These are phyloP conservation scores for Motacilla tschutschensis DNA, from an alignment of 2,113 vertebrate species.

Conservation along the genomic window DNA sequence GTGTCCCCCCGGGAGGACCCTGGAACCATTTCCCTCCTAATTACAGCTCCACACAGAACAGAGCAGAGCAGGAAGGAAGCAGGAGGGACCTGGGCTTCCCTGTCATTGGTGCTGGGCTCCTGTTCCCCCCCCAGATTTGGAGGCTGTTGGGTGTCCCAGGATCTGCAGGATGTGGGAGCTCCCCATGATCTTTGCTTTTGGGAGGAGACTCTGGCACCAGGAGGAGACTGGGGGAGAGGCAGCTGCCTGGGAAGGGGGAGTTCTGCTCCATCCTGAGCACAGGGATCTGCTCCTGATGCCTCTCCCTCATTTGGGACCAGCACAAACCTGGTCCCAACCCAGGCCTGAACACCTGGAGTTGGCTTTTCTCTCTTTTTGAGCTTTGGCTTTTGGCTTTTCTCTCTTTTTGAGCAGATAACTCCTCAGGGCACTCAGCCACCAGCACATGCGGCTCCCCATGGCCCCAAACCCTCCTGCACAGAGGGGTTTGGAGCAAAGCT, in stretches of 20 bases:
- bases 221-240: background rate
- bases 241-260: background rate
- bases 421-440: background rate
- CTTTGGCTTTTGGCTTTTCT: background rate
- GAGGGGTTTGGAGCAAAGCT: background rate
- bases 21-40: background rate
- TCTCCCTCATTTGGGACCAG: background rate
- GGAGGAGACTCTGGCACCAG: background rate
- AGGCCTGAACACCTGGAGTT: background rate
- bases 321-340: background rate
- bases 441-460: accelerated
- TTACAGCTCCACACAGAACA: accelerated
- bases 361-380: background rate
- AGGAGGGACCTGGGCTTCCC: background rate
- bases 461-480: background rate
- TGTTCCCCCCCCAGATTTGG: background rate
- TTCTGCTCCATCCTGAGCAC: background rate
- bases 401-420: background rate
- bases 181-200: accelerated
- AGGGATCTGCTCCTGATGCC: background rate
- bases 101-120: background rate
- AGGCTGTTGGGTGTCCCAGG: background rate
- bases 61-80: background rate
- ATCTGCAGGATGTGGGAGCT: background rate
- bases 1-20: background rate